Conservation (phyloP, 1,140 invertebrate species). For the Meloidogyne floridensis region DNA sequence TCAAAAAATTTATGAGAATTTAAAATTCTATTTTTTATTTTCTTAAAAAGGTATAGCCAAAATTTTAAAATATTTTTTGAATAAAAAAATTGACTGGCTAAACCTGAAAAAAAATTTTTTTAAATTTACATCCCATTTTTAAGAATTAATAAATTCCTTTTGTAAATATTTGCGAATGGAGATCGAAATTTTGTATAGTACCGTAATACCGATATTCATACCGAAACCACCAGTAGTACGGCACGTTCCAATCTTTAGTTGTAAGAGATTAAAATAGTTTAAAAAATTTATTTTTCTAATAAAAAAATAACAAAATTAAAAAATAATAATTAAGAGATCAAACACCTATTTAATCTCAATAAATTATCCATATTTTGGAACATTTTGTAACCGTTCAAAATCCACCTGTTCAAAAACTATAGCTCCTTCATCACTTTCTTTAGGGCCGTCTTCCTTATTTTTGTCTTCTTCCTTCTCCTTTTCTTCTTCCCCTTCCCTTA, state of each 20-base stretch:
- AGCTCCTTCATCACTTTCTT: slow-evolving; percentile 49
- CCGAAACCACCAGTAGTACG: too few species aligned
- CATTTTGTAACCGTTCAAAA: slow-evolving; percentile 59
- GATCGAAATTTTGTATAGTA: too few species aligned
- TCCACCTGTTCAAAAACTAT: slow-evolving; percentile 62
- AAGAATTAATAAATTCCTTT: not conserved
- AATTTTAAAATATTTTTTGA: too few species aligned
- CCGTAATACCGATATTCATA: too few species aligned
- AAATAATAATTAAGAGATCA: slow-evolving; percentile 4
- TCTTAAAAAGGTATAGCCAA: too few species aligned
- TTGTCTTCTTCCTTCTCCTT: slow-evolving; percentile 8
- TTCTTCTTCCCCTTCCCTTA: not conserved
- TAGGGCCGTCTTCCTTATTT: slow-evolving; percentile 2
- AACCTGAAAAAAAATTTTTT: not conserved
- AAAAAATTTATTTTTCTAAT: too few species aligned
- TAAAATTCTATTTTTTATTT: not conserved
- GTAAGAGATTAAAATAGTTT: not conserved
- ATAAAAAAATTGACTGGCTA: too few species aligned
- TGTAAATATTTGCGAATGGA: not conserved
- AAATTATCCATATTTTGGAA: slow-evolving; percentile 54
- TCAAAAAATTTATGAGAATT: slow-evolving; percentile 26
- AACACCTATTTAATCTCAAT: not conserved
- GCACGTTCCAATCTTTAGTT: not conserved
- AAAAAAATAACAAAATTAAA: slow-evolving; percentile 16
- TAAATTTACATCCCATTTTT: not conserved